phyloP scores from a whole-genome alignment of 2,797 vertebrate species.

The Enteromius radiatus region DNA sequence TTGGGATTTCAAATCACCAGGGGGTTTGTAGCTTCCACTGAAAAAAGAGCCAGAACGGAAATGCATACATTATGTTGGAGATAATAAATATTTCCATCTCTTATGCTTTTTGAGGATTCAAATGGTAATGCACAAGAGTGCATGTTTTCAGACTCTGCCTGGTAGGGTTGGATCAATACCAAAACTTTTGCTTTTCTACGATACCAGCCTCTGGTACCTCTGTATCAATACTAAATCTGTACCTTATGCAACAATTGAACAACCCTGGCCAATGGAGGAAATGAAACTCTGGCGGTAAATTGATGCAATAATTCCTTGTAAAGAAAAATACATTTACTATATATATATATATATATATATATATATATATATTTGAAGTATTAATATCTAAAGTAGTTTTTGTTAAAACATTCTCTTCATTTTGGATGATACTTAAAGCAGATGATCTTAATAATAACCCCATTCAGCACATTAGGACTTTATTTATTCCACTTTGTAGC shows the following conservation, averaged over 20 bases:
- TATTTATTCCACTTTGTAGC: not conserved
- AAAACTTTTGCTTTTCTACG: not conserved
- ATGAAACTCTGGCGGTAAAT: not conserved
- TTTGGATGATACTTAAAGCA: not conserved
- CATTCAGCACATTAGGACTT: not conserved
- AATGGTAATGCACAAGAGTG: constrained; percentile 5
- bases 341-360: not conserved
- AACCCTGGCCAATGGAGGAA: not conserved
- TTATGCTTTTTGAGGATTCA: constrained; percentile 2
- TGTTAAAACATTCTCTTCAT: not conserved
- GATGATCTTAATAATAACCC: not conserved
- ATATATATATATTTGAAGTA: no score
- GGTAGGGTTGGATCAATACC: constrained; percentile 15
- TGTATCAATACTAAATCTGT: constrained; percentile 13
- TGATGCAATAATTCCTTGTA: not conserved
- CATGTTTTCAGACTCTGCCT: not conserved
- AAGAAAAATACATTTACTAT: not conserved
- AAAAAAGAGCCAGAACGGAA: not conserved
- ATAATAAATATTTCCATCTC: constrained; percentile 9
- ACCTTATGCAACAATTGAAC: not conserved
- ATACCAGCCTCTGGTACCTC: constrained; percentile 5
- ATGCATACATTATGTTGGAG: not conserved
- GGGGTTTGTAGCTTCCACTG: not conserved
- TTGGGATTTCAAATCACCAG: not conserved
- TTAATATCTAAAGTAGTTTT: not conserved